A percentile compares a stretch with the other conserved stretches of the same genome.
Evolutionary conservation across 1,140 invertebrate species (phyloP).

Genomic region (Macrobrachium rosenbergii): DNA sequence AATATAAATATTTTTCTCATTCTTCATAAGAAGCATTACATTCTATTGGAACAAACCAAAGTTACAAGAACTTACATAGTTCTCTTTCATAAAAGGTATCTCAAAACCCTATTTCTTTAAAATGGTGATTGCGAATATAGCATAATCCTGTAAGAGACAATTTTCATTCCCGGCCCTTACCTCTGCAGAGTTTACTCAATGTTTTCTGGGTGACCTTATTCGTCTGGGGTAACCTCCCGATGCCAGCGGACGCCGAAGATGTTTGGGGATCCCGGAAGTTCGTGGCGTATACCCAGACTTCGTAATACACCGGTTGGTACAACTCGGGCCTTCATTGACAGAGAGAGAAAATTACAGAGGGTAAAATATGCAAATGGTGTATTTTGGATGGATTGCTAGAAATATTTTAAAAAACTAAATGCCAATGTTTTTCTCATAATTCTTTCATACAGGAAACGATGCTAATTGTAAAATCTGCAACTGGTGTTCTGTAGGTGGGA

Average conservation of each 20-base stretch:
- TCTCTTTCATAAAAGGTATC: too few species aligned
- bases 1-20: too few species aligned
- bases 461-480: too few species aligned
- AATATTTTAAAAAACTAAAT: background rate
- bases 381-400: background rate
- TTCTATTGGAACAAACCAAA: too few species aligned
- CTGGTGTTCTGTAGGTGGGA: too few species aligned
- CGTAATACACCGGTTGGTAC: slow-evolving; percentile 66
- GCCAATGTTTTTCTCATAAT: too few species aligned
- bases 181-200: slow-evolving; percentile 67
- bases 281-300: slow-evolving; percentile 68
- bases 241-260: slow-evolving; percentile 20
- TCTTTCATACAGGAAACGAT: too few species aligned
- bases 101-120: too few species aligned
- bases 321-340: slow-evolving; percentile 56
- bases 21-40: too few species aligned
- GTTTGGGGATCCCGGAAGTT: slow-evolving; percentile 66
- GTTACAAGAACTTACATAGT: too few species aligned
- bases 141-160: too few species aligned
- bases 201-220: slow-evolving; percentile 66
- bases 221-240: slow-evolving; percentile 46
- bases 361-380: background rate
- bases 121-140: too few species aligned
- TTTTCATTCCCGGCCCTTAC: slow-evolving; percentile 30
- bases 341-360: background rate